Conservation (phyloP, 2,888 invertebrate genomes). For the Dasypogon diadema region DNA sequence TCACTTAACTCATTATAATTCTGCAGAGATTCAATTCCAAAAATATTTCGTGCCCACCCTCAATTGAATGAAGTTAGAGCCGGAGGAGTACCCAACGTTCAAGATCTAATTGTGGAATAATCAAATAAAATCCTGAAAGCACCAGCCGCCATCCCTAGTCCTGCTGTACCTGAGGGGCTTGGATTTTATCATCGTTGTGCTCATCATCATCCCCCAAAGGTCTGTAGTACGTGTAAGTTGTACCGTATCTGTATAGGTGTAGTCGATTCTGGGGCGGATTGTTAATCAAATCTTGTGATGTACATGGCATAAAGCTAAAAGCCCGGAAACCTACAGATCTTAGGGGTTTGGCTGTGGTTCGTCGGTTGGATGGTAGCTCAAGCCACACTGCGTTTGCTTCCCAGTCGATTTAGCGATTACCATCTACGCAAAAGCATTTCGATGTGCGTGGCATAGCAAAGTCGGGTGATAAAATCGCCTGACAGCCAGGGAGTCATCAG, state of each 20-base stretch:
- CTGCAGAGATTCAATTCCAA: conserved; percentile 55
- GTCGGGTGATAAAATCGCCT: conserved; percentile 32
- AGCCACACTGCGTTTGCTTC: not conserved
- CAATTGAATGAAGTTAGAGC: not conserved
- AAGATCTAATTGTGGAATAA: conserved; percentile 56
- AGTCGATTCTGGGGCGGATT: conserved; percentile 44
- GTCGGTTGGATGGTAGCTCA: conserved; percentile 7
- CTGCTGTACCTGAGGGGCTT: conserved; percentile 29
- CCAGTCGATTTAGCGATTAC: conserved; percentile 34
- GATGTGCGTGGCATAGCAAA: conserved; percentile 47
- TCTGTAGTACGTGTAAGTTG: not conserved
- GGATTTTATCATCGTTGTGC: conserved; percentile 2
- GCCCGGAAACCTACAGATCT: conserved; percentile 52
- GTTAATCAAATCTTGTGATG: conserved; percentile 55
- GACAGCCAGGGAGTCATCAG: conserved; percentile 42
- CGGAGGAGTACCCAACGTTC: conserved; percentile 25
- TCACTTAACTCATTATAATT: conserved; percentile 56
- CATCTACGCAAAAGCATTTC: conserved; percentile 39
- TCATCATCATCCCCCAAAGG: conserved; percentile 31
- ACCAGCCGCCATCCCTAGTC: conserved; percentile 16
- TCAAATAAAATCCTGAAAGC: conserved; percentile 54
- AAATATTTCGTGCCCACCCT: conserved; percentile 30
- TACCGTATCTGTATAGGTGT: not conserved
- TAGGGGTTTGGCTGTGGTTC: conserved; percentile 35
- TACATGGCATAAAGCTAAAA: conserved; percentile 54